These are phyloP conservation scores for Halcyon leucocephala DNA, from an alignment of 2,797 vertebrate genomes.

Conservation along the genomic window DNA sequence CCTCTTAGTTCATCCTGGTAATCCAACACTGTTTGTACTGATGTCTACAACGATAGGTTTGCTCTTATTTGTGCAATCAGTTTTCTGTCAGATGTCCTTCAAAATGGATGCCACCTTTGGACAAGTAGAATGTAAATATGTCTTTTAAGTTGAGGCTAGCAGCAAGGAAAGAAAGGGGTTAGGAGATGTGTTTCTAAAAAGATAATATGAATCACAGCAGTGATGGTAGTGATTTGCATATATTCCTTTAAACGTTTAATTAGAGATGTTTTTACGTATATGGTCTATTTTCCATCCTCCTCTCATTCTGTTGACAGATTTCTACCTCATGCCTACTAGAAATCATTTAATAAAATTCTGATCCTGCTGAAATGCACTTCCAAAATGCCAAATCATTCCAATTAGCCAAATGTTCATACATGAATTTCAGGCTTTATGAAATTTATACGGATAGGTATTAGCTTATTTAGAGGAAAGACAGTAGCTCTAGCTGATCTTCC, in stretches of 20 bases:
- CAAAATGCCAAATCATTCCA: background rate
- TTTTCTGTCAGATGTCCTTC: background rate
- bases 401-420: background rate
- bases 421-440: background rate
- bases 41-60: background rate
- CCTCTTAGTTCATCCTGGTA: background rate
- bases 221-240: background rate
- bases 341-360: background rate
- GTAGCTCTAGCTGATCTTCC: background rate
- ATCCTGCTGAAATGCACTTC: background rate
- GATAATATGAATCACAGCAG: background rate
- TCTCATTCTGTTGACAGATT: background rate
- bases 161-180: background rate
- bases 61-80: background rate
- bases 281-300: background rate
- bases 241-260: background rate
- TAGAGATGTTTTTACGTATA: background rate
- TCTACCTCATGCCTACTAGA: background rate
- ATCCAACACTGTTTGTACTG: background rate
- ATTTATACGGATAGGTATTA: background rate
- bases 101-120: rapidly evolving
- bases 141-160: background rate
- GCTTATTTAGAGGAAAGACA: background rate
- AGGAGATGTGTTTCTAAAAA: background rate
- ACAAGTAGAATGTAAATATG: background rate